Evolutionary conservation across 2,113 vertebrate genomes (phyloP).

Genomic region (Prunella himalayana): DNA sequence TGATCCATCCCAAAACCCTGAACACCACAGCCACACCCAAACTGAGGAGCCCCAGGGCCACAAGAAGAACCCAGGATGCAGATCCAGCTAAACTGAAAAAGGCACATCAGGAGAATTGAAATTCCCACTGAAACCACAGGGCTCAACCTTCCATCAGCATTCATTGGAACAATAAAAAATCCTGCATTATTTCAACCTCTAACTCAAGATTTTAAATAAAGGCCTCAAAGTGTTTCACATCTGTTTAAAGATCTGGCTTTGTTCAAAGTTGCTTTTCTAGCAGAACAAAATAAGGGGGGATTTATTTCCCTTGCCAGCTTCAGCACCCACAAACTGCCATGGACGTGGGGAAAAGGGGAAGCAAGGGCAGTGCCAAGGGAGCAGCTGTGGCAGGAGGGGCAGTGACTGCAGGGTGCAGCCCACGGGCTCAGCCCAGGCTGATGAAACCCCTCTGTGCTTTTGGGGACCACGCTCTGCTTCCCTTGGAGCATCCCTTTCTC

Average conservation of each 20-base stretch:
- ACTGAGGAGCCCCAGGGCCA: no score
- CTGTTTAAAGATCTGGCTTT: neutral
- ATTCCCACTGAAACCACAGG: neutral
- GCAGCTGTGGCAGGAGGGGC: neutral
- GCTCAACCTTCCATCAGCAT: neutral
- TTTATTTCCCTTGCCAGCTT: neutral
- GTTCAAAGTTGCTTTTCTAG: neutral
- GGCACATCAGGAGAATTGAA: fast-evolving
- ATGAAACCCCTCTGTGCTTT: neutral
- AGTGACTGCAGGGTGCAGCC: fast-evolving
- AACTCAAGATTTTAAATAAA: neutral
- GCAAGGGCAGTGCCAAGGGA: fast-evolving
- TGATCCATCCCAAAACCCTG: neutral
- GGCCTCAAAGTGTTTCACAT: no score
- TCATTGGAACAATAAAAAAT: neutral
- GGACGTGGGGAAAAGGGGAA: fast-evolving
- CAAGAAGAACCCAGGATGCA: neutral
- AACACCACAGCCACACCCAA: neutral
- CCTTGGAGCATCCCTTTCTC: no score
- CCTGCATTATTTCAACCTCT: neutral
- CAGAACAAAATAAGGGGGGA: neutral
- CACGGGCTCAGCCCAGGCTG: neutral
- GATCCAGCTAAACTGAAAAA: neutral
- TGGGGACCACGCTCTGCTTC: fast-evolving
- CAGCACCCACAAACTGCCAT: neutral